A percentile compares a stretch with the other conserved stretches of the same genome.
Conservation (phyloP, 2,113 vertebrate species). For the Ctenodactylus gundi region DNA sequence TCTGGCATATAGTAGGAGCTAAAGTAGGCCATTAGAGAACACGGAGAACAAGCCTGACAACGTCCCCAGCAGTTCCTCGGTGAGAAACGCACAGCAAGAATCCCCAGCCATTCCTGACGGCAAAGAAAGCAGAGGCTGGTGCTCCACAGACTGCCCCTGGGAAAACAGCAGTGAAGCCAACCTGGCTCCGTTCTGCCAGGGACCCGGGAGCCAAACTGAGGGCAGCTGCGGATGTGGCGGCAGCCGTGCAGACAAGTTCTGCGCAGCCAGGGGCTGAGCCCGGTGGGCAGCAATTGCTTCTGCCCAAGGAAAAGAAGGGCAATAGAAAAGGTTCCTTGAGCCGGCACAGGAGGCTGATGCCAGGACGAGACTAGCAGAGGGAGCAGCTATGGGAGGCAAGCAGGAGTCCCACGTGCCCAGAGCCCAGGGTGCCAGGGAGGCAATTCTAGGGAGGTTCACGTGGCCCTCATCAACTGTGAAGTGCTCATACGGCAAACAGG, state of each 20-base stretch:
- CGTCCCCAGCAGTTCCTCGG: constrained; percentile 14
- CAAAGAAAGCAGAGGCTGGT: background rate
- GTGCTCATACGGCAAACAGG: background rate
- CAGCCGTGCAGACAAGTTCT: background rate
- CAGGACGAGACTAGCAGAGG: background rate
- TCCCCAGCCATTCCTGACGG: background rate
- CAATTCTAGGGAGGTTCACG: background rate
- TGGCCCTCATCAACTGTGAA: background rate
- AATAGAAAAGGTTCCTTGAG: background rate
- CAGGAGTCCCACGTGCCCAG: background rate
- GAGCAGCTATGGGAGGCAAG: accelerated
- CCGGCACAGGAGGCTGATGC: background rate
- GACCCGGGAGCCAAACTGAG: background rate
- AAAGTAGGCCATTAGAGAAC: background rate
- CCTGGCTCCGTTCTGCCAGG: background rate
- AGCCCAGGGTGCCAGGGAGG: background rate
- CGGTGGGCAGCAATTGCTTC: background rate
- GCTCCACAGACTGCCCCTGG: background rate
- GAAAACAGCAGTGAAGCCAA: background rate
- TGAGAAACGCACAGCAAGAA: background rate
- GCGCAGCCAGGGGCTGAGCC: background rate
- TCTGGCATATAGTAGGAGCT: background rate
- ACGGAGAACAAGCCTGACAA: background rate
- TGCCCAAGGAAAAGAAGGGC: background rate
- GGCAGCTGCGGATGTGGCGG: background rate